Base-by-base conservation (phyloP, 2,888 invertebrate genomes). In the Sinopyrophorus schimmeli region DNA sequence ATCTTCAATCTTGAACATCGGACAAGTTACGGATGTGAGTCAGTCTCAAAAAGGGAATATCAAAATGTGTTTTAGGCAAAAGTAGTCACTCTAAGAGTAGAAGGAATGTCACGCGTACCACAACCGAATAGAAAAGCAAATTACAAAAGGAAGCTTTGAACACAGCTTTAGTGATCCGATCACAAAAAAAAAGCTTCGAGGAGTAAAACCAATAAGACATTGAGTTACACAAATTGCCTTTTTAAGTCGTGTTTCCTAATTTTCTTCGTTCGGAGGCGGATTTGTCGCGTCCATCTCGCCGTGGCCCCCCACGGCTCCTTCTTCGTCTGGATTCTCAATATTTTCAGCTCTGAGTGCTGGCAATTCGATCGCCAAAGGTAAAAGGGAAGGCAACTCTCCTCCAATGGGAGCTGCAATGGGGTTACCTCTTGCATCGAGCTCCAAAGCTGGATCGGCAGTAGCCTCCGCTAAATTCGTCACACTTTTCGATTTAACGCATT, bases 401-500 rank as follows among this genome's bases (percentile, higher is more conserved):
- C 20, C 76, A 76, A 20, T 59, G 4, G 62, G 62, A 6, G 62
- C 58, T 3, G 61, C 57, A 6, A 70, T 67, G 3, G 69, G 70
- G 54, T 72, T 81, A 5, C 80, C 80, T 35, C 81, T 80, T n/a
- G 83, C 74, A 57, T 84, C 83, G 57, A 83, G 76, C 61, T 80
- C 80, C 11, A 87, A 77, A 0, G 83, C 87, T 0, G 92, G 92
- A 73, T 95, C 95, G 0, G 94, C 94, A 0, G 93, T 92, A 0
- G 94, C 95, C 65, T 95, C 95, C 0, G 95, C 94, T 53, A 98
- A 76, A 75, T 98, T 97, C 5, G 96, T 97, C 16, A 97, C 95
- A 0, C 95, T 95, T 70, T 98, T 97, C 2, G 94, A 95, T 74
- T 96, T 97, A 42, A 98, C 95, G 70, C 97, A 98, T 76, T 98